Conservation (phyloP, 2,888 invertebrate genomes). For the Thumatha senex region DNA sequence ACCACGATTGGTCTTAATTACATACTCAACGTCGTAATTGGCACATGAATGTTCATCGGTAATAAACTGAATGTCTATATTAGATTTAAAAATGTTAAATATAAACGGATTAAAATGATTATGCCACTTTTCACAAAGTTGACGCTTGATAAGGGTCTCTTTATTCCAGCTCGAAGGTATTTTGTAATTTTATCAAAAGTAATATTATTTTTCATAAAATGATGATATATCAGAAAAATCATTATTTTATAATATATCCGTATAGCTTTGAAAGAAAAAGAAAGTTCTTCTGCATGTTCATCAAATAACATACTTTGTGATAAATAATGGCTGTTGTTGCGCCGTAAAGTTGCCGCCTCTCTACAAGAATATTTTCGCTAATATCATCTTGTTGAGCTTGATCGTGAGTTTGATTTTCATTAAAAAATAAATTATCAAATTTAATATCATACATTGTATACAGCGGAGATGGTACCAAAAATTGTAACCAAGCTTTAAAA, state of each 20-base stretch:
- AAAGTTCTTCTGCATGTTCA: too few relatives aligned
- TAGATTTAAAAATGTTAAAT: conserved; percentile 26
- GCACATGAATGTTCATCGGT: too few relatives aligned
- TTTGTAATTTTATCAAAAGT: too few relatives aligned
- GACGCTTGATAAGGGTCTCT: conserved; percentile 41
- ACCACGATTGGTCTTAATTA: conserved; percentile 55
- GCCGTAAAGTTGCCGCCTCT: too few relatives aligned
- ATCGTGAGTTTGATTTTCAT: background rate
- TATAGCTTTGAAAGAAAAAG: too few relatives aligned
- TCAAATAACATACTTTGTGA: too few relatives aligned
- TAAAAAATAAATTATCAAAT: background rate
- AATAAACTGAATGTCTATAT: conserved; percentile 45
- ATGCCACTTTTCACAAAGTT: conserved; percentile 38
- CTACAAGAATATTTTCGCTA: conserved; percentile 24
- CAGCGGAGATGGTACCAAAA: background rate
- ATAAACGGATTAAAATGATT: conserved; percentile 47
- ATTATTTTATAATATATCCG: too few relatives aligned
- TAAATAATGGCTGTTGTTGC: too few relatives aligned
- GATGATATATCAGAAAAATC: too few relatives aligned
- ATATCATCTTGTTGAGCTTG: background rate
- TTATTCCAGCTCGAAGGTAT: conserved; percentile 8
- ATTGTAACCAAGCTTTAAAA: background rate
- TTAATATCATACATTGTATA: background rate
- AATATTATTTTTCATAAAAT: too few relatives aligned
- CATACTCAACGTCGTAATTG: conserved; percentile 61